phyloP scores from a whole-genome alignment of 2,113 vertebrate species.

The Ginglymostoma cirratum region DNA sequence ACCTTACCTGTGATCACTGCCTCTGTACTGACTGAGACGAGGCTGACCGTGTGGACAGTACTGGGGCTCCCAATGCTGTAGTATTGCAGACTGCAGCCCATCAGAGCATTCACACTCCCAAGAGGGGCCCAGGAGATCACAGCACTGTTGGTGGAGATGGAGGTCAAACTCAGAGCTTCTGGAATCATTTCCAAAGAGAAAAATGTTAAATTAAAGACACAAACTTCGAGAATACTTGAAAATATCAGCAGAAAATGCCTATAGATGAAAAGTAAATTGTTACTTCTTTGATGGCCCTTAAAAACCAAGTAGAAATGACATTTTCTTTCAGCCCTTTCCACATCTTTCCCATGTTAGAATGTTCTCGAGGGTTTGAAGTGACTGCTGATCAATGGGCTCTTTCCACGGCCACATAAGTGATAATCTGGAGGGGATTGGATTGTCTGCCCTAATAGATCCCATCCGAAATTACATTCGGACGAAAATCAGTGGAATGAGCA shows the following conservation, averaged over 20 bases:
- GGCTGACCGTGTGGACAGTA: background rate
- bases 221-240: too few relatives aligned
- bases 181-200: background rate
- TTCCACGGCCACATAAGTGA: background rate
- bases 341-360: too few relatives aligned
- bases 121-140: background rate
- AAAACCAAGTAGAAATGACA: background rate
- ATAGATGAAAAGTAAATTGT: background rate
- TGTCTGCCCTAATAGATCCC: background rate
- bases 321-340: background rate
- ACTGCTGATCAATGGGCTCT: background rate
- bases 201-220: background rate
- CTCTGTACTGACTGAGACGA: background rate
- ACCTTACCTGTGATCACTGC: conserved; percentile 18
- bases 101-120: background rate
- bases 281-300: background rate
- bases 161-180: background rate
- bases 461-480: background rate
- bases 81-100: background rate
- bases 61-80: background rate
- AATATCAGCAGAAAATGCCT: background rate
- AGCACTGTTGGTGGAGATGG: background rate
- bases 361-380: background rate
- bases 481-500: background rate
- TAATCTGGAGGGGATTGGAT: background rate